Conservation (phyloP, 2,113 vertebrate species). For the Albula goreensis region DNA sequence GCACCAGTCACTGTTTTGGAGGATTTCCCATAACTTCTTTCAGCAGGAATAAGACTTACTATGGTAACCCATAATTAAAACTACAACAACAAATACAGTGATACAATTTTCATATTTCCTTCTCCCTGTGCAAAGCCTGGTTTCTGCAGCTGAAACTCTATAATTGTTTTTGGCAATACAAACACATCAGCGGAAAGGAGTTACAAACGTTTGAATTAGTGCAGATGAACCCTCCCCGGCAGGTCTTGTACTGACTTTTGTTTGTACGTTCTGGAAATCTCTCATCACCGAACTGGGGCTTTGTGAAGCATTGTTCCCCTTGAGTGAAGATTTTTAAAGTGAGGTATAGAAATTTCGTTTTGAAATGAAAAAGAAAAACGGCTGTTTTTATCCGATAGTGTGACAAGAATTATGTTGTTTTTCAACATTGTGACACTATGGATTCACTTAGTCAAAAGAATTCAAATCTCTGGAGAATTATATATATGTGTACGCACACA, state of each 20-base stretch:
- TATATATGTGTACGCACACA: no score
- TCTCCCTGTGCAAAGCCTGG: neutral
- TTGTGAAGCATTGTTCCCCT: neutral
- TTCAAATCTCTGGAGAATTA: no score
- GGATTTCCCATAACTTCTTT: slow-evolving; percentile 21
- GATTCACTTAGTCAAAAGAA: no score
- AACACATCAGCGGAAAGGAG: neutral
- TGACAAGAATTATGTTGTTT: neutral
- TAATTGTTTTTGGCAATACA: neutral
- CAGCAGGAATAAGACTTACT: slow-evolving; percentile 7
- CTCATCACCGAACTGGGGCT: neutral
- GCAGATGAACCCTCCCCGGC: no score
- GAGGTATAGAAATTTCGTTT: neutral
- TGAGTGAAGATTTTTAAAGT: neutral
- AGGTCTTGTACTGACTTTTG: no score
- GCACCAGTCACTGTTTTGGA: slow-evolving; percentile 13
- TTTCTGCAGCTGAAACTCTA: neutral
- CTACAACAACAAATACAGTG: slow-evolving; percentile 10
- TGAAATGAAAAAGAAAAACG: neutral
- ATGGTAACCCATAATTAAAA: slow-evolving; percentile 18
- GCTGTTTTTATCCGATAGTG: neutral
- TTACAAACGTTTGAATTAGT: no score
- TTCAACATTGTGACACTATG: no score
- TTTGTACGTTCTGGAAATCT: neutral
- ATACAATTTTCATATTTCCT: neutral